These are phyloP conservation scores for Leptinotarsa tumamoca DNA, from an alignment of 2,888 invertebrate species.

Conservation along the genomic window DNA sequence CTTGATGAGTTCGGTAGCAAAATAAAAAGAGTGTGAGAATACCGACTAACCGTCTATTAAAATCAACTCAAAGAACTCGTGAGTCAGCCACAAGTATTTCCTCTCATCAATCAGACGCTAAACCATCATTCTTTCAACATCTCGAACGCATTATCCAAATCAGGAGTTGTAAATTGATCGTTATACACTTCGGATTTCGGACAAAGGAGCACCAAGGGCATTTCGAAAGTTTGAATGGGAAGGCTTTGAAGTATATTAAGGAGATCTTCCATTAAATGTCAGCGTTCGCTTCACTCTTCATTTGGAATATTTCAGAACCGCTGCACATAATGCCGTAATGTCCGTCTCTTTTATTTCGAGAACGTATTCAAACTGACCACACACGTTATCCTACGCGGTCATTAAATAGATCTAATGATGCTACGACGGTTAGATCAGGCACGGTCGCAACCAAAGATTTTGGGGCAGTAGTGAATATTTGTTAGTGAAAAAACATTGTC, in stretches of 20 bases:
- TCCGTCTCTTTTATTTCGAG: constrained; percentile 20
- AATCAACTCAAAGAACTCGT: background rate
- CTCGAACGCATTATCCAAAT: constrained; percentile 32
- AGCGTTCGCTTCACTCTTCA: constrained; percentile 25
- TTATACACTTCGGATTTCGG: constrained; percentile 26
- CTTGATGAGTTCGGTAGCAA: constrained; percentile 2
- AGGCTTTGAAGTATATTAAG: constrained; percentile 34
- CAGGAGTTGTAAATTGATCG: constrained; percentile 30
- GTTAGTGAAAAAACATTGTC: too few relatives aligned
- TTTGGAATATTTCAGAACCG: constrained; percentile 26
- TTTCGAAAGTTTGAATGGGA: constrained; percentile 32
- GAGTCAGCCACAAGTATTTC: constrained; percentile 13
- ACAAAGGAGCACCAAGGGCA: constrained; percentile 24
- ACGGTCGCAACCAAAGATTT: too few relatives aligned
- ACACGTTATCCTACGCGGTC: constrained; percentile 28
- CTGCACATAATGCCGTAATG: constrained; percentile 4
- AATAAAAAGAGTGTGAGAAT: constrained; percentile 4
- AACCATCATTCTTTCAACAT: constrained; percentile 20
- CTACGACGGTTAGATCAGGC: background rate
- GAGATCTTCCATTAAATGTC: constrained; percentile 27
- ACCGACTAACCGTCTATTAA: background rate
- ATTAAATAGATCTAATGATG: constrained; percentile 30
- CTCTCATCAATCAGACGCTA: constrained; percentile 27
- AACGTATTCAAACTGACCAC: constrained; percentile 35
- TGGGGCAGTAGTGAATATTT: too few relatives aligned